Base-by-base conservation (phyloP, 2,797 vertebrate genomes). In the Orestias chungarensis region DNA sequence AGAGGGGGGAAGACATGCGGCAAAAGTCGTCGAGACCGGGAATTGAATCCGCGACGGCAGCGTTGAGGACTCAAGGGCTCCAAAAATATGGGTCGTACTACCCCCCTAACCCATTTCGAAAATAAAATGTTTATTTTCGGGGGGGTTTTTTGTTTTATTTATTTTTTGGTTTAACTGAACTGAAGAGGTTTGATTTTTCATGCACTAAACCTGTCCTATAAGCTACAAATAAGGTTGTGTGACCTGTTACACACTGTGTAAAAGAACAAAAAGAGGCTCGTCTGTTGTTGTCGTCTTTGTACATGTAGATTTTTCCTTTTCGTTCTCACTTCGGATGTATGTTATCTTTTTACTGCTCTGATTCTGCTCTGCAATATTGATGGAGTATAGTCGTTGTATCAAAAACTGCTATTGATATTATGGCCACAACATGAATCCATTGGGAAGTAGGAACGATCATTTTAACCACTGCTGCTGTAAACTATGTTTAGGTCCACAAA, bases 241-340 rank as follows among this genome's bases (percentile, higher is more conserved):
- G 80, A 71, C 89, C 85, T 89, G 40, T 74, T 81, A 79, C 87
- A 91, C 91, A 91, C 91, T 86, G 89, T 88, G 87, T 90, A 82
- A 81, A 87, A 84, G 20, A 84, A 79, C 74, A 77, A 78, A 82
- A 80, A 78, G 62, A 73, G 67, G 67, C 78, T 86, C 75, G 74
- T 82, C 75, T 81, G 78, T 79, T 75, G 12, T 74, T 14, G 62
- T 68, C 70, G 46, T n/a, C n/a, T n/a, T 81, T 89, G 52, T 85
- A 70, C 82, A 80, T 86, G 85, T 91, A 80, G 83, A n/a, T 35
- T 38, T 77, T 85, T 85, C 78, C n/a, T 64, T 76, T 84, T 76
- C 73, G 52, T 79, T 84, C 69, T 83, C 71, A 71, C 50, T 69
- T 80, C 68, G 59, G 31, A 71, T 80, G 70, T 70, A 1, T 47